Base-by-base conservation (phyloP, 2,888 invertebrate species). In the Acleris holmiana region DNA sequence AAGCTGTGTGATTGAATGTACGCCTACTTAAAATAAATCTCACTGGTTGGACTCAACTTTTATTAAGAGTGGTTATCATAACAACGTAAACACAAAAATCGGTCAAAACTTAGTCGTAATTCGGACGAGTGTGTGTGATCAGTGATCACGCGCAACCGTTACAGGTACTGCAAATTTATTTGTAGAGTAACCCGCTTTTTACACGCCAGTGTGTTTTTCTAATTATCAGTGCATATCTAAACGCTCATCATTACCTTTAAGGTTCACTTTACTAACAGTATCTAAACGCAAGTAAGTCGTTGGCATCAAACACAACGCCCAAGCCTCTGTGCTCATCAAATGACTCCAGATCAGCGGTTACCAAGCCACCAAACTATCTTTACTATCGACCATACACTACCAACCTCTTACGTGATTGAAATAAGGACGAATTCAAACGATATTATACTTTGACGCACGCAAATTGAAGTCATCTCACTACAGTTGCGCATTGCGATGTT, bases 401-500 rank as follows among this genome's bases (percentile, higher is more conserved):
- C 4, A 15, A 46, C 17, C 13, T 44, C 44, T 55, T 44, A 25
- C 2, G 0, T 1, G 13, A 19, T 47, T 4, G 46, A 1, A 56
- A 56, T 29, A 56, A 25, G 29, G 18, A 47, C 46, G 18, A 56
- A 25, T 29, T 55, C 18, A 18, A 23, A 40, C 25, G 10, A 7
- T 17, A 13, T 50, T 15, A 7, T 1, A 18, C 18, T 23, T 41
- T 35, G 29, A 15, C n/a, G 21, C 23, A n/a, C 49, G 44, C 49
- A 55, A 61, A 49, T 41, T 40, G n/a, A 10, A 53, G 49, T 56
- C 41, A 56, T 29, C 49, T 41, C 44, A 17, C 46, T 60, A 51
- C 60, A 60, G 29, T 50, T 61, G 61, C 53, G 51, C 47, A 61
- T 48, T 54, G 44, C 59, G 40, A 53, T 54, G 51, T 46, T 49